Evolutionary conservation across 2,888 invertebrate species (phyloP).

Genomic region (Tachina grossa): DNA sequence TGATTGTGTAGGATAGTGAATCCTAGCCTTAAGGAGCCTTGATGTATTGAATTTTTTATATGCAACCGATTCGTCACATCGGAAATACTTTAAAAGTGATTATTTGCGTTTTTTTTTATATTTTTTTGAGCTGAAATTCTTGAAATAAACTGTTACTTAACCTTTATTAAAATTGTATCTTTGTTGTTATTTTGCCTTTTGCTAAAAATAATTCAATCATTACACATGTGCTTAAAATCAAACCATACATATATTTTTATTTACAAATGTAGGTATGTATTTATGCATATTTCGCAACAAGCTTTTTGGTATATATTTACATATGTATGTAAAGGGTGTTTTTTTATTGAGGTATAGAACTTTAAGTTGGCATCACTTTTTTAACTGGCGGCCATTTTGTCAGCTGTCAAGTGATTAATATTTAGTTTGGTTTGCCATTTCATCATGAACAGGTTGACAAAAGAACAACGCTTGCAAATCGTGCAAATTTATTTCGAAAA

Average conservation of each 20-base stretch:
- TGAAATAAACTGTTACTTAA: constrained; percentile 13
- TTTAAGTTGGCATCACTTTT: too few relatives aligned
- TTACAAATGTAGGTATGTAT: neutral
- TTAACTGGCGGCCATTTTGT: too few relatives aligned
- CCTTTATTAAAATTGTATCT: neutral
- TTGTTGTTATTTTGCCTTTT: neutral
- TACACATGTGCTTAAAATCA: constrained; percentile 22
- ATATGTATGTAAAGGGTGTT: too few relatives aligned
- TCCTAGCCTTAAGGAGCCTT: too few relatives aligned
- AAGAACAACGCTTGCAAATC: too few relatives aligned
- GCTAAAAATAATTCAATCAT: neutral
- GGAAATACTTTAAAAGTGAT: neutral
- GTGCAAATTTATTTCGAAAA: too few relatives aligned
- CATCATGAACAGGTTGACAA: too few relatives aligned
- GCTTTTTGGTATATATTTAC: neutral
- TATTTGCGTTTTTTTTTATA: neutral
- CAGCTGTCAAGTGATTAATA: too few relatives aligned
- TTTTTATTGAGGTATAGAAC: too few relatives aligned
- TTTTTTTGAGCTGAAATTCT: neutral
- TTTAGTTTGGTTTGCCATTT: too few relatives aligned
- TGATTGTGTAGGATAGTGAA: too few relatives aligned
- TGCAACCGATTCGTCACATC: neutral
- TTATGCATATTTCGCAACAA: neutral
- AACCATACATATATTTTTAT: neutral
- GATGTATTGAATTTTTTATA: too few relatives aligned